Base-by-base conservation (phyloP, 2,888 invertebrate species). In the Eilema sororculum region DNA sequence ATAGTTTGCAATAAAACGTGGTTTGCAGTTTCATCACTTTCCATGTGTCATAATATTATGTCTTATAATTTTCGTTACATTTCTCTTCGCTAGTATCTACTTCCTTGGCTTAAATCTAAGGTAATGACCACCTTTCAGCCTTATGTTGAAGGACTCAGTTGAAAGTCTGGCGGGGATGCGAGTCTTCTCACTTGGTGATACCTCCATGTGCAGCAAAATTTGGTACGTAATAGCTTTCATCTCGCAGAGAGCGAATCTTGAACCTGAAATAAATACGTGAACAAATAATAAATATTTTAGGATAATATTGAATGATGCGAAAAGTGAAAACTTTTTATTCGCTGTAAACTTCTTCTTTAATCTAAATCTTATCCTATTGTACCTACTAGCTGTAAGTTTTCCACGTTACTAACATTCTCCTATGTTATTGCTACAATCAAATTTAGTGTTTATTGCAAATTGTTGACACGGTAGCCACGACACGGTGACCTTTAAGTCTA, bases 211-310 rank as follows among this genome's bases (percentile, higher is more conserved):
- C 22, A 80, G 84, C 5, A 93, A 74, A 1, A 92, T 80, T 76
- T 90, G 89, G 76, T 91, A 91, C 2, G 85, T 71, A 76, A 91
- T 83, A 33, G 90, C 86, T 77, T 93, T 92, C 30, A 91, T 73
- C 76, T 93, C 91, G 70, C 89, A 90, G 13, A 92, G 81, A 0
- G 92, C 92, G 67, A 91, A 91, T 56, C 91, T 80, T 8, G 91
- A 91, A 3, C 89, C 91, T 91, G 25, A 28, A 58, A 41, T 24
- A 9, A n/a, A 37, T 10, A 37, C 1, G 0, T 1, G 1, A 37
- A 37, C 12, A 37, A 37, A 37, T 37, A 1, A 37, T 37, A 37
- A 37, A 37, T 37, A 37, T 12, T 37, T 12, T 12, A 37, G 12
- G 12, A 12, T 2, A 12, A 12, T 12, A 5, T 37, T n/a, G n/a